Evolutionary conservation across 2,888 invertebrate genomes (phyloP), one percentile per base, ranked within the genome.

Genomic region (Octonoba sinensis): DNA sequence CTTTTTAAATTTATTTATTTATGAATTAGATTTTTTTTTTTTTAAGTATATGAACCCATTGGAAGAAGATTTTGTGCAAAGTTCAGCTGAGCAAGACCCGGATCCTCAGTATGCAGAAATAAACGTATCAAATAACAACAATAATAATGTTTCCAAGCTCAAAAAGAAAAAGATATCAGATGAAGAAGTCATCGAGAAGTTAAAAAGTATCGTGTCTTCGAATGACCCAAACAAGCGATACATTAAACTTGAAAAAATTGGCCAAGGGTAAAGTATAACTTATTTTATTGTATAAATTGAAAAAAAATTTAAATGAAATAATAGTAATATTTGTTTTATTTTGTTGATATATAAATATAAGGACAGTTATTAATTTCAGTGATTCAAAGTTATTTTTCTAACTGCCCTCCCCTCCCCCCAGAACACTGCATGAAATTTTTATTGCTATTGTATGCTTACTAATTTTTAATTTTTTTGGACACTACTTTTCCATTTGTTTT

Each of bases 151-250:
- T 18, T 56, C 74, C 3, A 70, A 69, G 44, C 60, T 49, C 22
- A 59, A 69, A 47, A 85, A 86, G 73, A 90, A 90, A 86, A 90
- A 91, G 1, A 88, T 93, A 86, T 91, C 90, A 27, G 94, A 95
- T 87, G 92, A 92, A 62, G 93, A 94, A 86, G 91, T 95, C 46
- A 95, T 94, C 88, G 92, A 91, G 13, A 93, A 94, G 86, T 89
- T 97, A 72, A 91, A 91, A 85, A 91, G 91, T 84, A 93, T 96
- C 87, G 96, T 96, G 86, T 94, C 94, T 87, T 91, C 92, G 12
- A 94, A 93, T 73, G 93, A 97, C 89, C 96, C 97, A 0, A 91
- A 92, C 84, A 91, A 92, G 22, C 92, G 94, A 85, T 97, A 96
- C 88, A 92, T 93, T 85, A 92, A 93, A 84, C 92, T 93, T 84